Evolutionary conservation across 2,888 invertebrate genomes (phyloP), one percentile per base, ranked within the genome.

Genomic region (Hypomecis punctinalis): DNA sequence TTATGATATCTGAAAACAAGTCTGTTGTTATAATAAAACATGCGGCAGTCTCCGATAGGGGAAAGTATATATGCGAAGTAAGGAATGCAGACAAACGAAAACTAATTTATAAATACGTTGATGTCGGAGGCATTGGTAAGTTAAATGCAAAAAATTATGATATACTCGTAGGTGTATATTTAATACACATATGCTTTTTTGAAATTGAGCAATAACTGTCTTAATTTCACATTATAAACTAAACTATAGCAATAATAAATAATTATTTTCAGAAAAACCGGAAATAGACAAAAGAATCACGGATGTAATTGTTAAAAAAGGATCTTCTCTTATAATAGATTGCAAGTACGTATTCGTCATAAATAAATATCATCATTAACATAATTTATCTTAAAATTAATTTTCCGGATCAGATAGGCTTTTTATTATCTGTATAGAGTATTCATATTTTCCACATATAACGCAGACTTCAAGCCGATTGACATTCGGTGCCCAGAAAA

Each of bases 91-190:
- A 56, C 11, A 42, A 6, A 5, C 36, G 23, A 3, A 36, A n/a
- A 10, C 3, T 8, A 2, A 23, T 47, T 5, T 33, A 4, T 8
- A 61, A 35, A 39, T 5, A 11, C 0, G 59, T 69, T 5, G n/a
- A n/a, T 6, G 43, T 69, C 11, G 10, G 13, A 9, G 63, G 61
- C 10, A 7, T 59, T 11, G 63, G 68, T 69, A 60, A 66, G 66
- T 46, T 23, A 2, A 23, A 23, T 23, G 23, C 23, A 2, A 23
- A 23, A 23, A 23, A 23, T 2, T 1, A 23, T 23, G 23, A 23
- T 23, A 23, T n/a, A n/a, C n/a, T n/a, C n/a, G n/a, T 23, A 23
- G 23, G 23, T 23, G 3, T 23, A 23, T 23, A 23, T 23, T 23
- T 23, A 23, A 23, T 23, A 23, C 23, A 23, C 23, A 23, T 23